Percentiles rank a stretch among this genome's conserved stretches.
phyloP scores from a whole-genome alignment of 1,140 invertebrate genomes.

The Anastrepha ludens region DNA sequence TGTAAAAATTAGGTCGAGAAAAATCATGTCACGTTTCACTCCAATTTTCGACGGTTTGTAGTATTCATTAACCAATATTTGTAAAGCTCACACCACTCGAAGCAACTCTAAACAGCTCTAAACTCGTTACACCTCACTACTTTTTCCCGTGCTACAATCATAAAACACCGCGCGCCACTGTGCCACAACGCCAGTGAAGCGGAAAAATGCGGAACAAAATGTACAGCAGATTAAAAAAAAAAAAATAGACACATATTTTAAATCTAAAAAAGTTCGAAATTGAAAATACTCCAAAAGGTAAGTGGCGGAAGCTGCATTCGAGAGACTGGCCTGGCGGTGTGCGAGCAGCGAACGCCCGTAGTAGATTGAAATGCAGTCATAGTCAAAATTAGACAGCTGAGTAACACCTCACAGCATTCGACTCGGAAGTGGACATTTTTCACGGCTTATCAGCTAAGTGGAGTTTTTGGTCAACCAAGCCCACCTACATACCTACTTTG shows the following conservation, averaged over 20 bases:
- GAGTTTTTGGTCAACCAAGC: background rate
- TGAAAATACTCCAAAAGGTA: background rate
- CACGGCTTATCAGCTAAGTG: slow-evolving; percentile 39
- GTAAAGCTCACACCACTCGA: background rate
- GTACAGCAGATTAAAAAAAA: background rate
- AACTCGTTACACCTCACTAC: background rate
- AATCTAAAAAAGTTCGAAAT: background rate
- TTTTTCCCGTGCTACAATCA: background rate
- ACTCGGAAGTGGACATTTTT: slow-evolving; percentile 14
- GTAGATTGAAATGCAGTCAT: background rate
- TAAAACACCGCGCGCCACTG: background rate
- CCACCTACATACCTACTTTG: background rate
- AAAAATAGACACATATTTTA: background rate
- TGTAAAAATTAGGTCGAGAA: background rate
- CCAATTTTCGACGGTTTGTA: background rate
- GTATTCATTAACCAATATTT: background rate
- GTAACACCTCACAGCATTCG: background rate
- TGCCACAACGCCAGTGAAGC: slow-evolving; percentile 17
- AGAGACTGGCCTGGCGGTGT: background rate
- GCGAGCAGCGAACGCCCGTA: background rate
- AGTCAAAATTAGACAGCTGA: background rate
- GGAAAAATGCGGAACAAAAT: slow-evolving; percentile 45
- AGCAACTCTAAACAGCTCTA: no score
- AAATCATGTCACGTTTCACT: slow-evolving; percentile 39
- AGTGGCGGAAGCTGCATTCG: background rate